Percentiles rank a stretch among this genome's conserved stretches.
phyloP scores from a whole-genome alignment of 2,888 invertebrate genomes.

The Catocala sponsa region DNA sequence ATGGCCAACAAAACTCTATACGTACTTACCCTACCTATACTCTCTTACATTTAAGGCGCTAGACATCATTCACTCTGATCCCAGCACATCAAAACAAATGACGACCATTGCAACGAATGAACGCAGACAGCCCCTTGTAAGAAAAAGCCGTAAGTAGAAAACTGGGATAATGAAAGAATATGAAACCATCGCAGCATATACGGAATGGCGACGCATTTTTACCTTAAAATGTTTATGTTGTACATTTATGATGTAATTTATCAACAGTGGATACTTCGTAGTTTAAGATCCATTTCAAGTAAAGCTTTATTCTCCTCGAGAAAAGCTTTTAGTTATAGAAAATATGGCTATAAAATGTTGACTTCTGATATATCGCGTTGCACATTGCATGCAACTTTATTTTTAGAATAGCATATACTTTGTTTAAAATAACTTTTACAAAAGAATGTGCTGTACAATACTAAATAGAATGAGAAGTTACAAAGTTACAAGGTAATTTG shows the following conservation, averaged over 20 bases:
- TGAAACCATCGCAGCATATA: slow-evolving; percentile 25
- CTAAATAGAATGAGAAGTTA: too few relatives aligned
- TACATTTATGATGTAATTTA: slow-evolving; percentile 1
- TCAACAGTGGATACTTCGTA: slow-evolving; percentile 5
- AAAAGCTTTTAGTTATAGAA: background rate
- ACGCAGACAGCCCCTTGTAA: slow-evolving; percentile 39
- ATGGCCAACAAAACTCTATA: too few relatives aligned
- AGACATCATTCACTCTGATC: slow-evolving; percentile 28
- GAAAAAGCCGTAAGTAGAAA: slow-evolving; percentile 5
- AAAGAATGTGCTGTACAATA: too few relatives aligned
- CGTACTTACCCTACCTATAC: slow-evolving; percentile 2
- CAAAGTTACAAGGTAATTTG: too few relatives aligned
- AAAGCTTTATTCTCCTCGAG: background rate
- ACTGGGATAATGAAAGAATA: slow-evolving; percentile 33
- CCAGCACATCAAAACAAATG: slow-evolving; percentile 54
- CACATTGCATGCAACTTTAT: too few relatives aligned
- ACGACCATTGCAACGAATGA: slow-evolving; percentile 53
- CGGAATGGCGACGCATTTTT: slow-evolving; percentile 21
- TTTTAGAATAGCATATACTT: too few relatives aligned
- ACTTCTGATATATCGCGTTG: too few relatives aligned
- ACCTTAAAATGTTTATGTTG: slow-evolving; percentile 14
- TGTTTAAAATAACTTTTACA: too few relatives aligned
- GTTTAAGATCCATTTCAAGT: too few relatives aligned
- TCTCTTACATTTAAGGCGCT: slow-evolving; percentile 29
- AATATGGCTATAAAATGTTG: too few relatives aligned